Conservation (phyloP, 2,113 vertebrate species). For the Phrynocephalus versicolor region DNA sequence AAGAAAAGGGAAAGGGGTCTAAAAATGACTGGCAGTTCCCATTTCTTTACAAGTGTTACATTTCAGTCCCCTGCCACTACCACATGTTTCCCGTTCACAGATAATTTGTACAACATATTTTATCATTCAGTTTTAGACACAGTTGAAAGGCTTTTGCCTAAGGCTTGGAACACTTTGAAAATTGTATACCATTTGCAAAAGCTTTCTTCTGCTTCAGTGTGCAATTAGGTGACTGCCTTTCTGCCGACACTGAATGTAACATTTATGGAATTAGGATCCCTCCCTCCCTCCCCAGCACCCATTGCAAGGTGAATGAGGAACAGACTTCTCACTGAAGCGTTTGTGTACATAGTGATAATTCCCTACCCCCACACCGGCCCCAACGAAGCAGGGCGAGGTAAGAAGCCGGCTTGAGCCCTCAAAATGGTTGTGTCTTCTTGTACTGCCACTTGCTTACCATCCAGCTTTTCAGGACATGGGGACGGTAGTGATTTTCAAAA, state of each 20-base stretch:
- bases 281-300: conserved; percentile 30
- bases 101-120: conserved; percentile 93
- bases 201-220: conserved; percentile 86
- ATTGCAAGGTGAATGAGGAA: conserved; percentile 76
- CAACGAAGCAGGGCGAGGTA: background rate
- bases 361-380: conserved; percentile 42
- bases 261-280: conserved; percentile 67
- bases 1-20: conserved; percentile 72
- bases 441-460: conserved; percentile 47
- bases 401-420: conserved; percentile 35
- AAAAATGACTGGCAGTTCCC: conserved; percentile 83
- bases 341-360: conserved; percentile 60
- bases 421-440: conserved; percentile 34
- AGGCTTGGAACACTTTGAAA: conserved; percentile 91
- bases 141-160: conserved; percentile 91
- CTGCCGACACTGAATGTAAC: conserved; percentile 79
- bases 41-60: conserved; percentile 89
- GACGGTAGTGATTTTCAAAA: background rate
- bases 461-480: conserved; percentile 33
- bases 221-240: conserved; percentile 87
- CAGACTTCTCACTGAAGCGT: conserved; percentile 64
- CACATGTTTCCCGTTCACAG: conserved; percentile 90
- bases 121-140: conserved; percentile 90
- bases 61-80: conserved; percentile 85
- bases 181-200: conserved; percentile 87